phyloP scores from a whole-genome alignment of 1,140 invertebrate species.

The Bombus huntii region DNA sequence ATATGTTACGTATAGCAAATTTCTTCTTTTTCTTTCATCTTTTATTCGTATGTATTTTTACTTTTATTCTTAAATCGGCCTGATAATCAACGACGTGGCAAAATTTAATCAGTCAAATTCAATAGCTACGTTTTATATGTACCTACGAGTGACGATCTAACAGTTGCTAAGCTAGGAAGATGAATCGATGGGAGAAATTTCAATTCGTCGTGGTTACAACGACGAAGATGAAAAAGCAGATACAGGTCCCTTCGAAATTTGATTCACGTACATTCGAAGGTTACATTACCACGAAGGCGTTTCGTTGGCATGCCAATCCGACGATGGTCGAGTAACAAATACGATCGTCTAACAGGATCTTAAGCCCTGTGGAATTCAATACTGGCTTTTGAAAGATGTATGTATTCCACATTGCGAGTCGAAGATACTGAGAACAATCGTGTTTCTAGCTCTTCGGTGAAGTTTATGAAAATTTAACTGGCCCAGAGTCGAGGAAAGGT shows the following conservation, averaged over 20 bases:
- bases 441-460: not conserved
- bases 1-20: not conserved
- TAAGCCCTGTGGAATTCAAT: not conserved
- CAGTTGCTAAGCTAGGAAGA: too few species aligned
- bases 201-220: not conserved
- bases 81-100: too few species aligned
- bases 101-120: not conserved
- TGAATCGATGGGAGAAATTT: too few species aligned
- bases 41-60: too few species aligned
- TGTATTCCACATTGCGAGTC: not conserved
- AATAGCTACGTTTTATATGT: not conserved
- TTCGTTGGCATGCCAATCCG: not conserved
- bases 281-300: not conserved
- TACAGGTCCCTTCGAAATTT: constrained; percentile 7
- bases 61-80: not conserved
- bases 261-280: constrained; percentile 18
- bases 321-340: not conserved
- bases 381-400: not conserved
- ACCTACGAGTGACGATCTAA: not conserved
- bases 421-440: not conserved
- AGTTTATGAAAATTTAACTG: constrained; percentile 2
- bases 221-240: not conserved
- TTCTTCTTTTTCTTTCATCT: not conserved
- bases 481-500: not conserved
- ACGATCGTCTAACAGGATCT: not conserved